Evolutionary conservation across 1,140 invertebrate species (phyloP).

Genomic region (Bombus haemorrhoidalis): DNA sequence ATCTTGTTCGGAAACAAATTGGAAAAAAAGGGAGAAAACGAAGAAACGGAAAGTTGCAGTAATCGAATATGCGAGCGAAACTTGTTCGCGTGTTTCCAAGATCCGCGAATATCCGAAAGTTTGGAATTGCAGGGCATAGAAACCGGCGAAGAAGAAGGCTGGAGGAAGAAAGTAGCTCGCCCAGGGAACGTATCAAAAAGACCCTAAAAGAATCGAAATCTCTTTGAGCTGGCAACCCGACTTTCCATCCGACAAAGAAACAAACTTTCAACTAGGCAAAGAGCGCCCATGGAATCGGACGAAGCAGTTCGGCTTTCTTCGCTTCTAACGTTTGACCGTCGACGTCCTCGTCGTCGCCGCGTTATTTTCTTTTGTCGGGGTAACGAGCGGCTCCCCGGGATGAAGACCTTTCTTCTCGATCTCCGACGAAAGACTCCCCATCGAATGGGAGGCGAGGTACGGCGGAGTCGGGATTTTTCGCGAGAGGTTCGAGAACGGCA

Average conservation of each 20-base stretch:
- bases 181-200: neutral
- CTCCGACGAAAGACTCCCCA: neutral
- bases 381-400: neutral
- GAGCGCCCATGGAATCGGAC: slow-evolving; percentile 8
- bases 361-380: neutral
- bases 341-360: neutral
- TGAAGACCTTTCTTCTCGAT: neutral
- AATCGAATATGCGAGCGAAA: neutral
- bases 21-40: no score
- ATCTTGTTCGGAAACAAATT: neutral
- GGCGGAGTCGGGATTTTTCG: neutral
- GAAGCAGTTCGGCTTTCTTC: neutral
- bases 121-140: neutral
- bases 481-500: neutral
- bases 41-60: neutral
- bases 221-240: neutral
- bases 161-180: neutral
- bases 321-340: neutral
- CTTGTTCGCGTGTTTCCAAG: no score
- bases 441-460: no score
- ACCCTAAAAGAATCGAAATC: slow-evolving; percentile 9
- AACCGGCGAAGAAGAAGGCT: neutral
- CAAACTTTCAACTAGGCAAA: neutral
- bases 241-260: neutral
- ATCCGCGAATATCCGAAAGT: slow-evolving; percentile 3